Evolutionary conservation across 1,140 invertebrate genomes (phyloP), one percentile per base, ranked within the genome.

Genomic region (Drosophila kikkawai): DNA sequence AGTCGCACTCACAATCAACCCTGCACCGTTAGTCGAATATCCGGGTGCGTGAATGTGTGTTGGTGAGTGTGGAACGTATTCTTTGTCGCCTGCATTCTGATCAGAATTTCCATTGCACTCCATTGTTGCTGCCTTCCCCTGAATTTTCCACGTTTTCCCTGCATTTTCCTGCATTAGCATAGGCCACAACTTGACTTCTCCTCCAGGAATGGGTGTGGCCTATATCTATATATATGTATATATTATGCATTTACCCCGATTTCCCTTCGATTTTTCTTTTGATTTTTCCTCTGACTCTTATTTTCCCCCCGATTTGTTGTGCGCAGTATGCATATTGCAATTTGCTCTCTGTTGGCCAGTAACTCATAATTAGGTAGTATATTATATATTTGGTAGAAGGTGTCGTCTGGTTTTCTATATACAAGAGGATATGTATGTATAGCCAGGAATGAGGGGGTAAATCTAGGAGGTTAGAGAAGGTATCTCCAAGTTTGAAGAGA

Each of bases 131-230:
- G 60, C 63, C 53, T 75, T 78, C 74, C 75, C 75, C 75, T 69
- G 56, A 66, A 69, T 36, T 69, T 69, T 66, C 12, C 29, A 45
- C 63, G 36, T 22, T 39, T 37, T 56, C 36, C 36, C 19, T 56
- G 53, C 53, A 63, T 61, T 78, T 78, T 60, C 74, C 65, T 68
- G 74, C 75, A 78, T 78, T 78, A 78, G 75, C 75, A 78, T 78
- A 78, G 74, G 75, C 56, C 65, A 78, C 75, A 42, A 78, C 48
- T 69, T 78, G 64, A 70, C 75, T 78, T 78, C 75, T 78, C 75
- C 75, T 77, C 57, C 29, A 34, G 53, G 19, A 75, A 78, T 78
- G 75, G 75, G 75, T 78, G 75, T 78, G 75, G 75, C 75, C 75
- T 78, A 78, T 77, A 59, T 61, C 36, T 58, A 63, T 64, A 51